Conservation (phyloP, 1,140 invertebrate species). For the Leptinotarsa texana region DNA sequence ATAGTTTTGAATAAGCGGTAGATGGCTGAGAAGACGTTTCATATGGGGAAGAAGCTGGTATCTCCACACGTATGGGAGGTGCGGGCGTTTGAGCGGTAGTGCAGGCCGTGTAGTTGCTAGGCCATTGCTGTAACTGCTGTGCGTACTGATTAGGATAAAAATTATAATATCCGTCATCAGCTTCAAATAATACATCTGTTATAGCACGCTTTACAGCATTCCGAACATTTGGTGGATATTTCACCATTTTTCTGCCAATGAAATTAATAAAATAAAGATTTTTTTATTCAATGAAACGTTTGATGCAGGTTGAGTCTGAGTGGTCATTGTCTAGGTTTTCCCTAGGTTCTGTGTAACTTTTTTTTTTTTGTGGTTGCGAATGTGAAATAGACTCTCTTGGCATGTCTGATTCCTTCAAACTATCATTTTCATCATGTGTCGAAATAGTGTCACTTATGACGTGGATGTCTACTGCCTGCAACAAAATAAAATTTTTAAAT, state of each 20-base stretch:
- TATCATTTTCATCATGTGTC: constrained; percentile 15
- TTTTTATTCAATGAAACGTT: no score
- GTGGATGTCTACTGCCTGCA: background rate
- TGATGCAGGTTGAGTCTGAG: no score
- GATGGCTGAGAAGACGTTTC: constrained; percentile 3
- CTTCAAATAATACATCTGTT: no score
- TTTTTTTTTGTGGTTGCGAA: no score
- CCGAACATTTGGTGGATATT: no score
- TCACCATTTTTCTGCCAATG: no score
- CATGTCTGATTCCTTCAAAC: background rate
- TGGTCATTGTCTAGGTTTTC: no score
- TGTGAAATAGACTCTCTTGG: no score
- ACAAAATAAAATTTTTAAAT: constrained; percentile 16
- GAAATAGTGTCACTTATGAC: constrained; percentile 17
- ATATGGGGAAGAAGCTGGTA: constrained; percentile 11
- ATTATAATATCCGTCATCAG: background rate
- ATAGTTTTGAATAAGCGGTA: no score
- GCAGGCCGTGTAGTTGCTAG: constrained; percentile 16
- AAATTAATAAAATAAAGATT: no score
- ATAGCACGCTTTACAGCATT: no score
- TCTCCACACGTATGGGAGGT: background rate
- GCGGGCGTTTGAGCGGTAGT: constrained; percentile 21
- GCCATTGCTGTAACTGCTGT: constrained; percentile 8
- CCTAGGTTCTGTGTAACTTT: no score
- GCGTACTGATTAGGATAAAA: constrained; percentile 12